Conservation (phyloP, 2,888 invertebrate genomes). For the Smittia sp. region DNA sequence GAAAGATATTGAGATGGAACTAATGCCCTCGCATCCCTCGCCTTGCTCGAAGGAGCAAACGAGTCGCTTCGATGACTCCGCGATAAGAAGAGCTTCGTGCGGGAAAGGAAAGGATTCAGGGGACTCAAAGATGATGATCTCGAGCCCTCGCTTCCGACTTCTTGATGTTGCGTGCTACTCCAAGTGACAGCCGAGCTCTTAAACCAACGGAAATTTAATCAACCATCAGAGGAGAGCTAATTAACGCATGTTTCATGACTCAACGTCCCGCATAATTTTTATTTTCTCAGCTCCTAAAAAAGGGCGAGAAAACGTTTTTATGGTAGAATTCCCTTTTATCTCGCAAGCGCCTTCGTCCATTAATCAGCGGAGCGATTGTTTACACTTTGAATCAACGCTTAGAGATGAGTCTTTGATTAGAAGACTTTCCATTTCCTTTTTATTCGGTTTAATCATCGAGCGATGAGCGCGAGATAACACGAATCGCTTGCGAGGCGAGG, state of each 20-base stretch:
- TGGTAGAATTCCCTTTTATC: slow-evolving; percentile 2
- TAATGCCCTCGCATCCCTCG: neutral
- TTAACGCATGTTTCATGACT: neutral
- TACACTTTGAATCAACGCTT: neutral
- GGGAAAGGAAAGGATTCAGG: too few species aligned
- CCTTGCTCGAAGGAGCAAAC: neutral
- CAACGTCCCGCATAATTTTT: slow-evolving; percentile 10
- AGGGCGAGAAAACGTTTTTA: neutral
- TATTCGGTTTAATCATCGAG: neutral
- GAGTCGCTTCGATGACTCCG: neutral
- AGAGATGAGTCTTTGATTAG: neutral
- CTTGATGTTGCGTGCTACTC: neutral
- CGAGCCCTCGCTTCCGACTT: neutral
- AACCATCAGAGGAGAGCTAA: neutral
- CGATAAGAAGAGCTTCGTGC: neutral
- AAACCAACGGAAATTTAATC: too few species aligned
- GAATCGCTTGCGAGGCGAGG: neutral
- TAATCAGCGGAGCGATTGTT: neutral
- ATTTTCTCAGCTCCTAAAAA: neutral
- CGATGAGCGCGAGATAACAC: neutral
- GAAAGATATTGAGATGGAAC: neutral
- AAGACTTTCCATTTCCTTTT: neutral
- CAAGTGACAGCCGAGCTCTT: too few species aligned
- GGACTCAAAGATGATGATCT: too few species aligned
- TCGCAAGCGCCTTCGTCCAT: neutral